Conservation (phyloP, 2,888 invertebrate genomes). For the Macrophya annulata region DNA sequence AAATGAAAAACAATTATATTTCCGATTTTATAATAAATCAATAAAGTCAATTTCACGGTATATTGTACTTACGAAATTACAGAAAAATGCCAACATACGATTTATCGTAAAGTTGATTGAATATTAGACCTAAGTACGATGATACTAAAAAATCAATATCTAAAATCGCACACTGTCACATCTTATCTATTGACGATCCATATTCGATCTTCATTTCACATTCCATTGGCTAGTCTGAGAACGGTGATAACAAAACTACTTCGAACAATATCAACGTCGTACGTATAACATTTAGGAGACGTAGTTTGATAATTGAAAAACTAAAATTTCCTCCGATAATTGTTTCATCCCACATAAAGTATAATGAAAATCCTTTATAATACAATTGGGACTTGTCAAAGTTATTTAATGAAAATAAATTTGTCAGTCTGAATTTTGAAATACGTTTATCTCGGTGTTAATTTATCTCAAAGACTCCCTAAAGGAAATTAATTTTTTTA, state of each 20-base stretch:
- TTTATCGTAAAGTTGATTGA: slow-evolving; percentile 7
- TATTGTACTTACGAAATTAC: background rate
- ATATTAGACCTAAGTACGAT: slow-evolving; percentile 19
- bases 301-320: background rate
- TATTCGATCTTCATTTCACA: background rate
- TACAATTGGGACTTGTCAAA: background rate
- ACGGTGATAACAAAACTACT: background rate
- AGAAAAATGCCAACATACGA: slow-evolving; percentile 22
- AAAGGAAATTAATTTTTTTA: background rate
- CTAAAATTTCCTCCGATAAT: background rate
- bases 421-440: background rate
- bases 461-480: background rate
- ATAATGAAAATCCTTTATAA: background rate
- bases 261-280: no score
- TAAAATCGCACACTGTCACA: background rate
- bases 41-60: slow-evolving; percentile 15
- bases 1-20: background rate
- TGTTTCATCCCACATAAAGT: background rate
- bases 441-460: background rate
- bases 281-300: no score
- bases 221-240: background rate
- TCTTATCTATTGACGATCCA: background rate
- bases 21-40: slow-evolving; percentile 2
- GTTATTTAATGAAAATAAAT: background rate
- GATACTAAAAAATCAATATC: background rate